Base-by-base conservation (phyloP, 2,113 vertebrate genomes). In the Cheilinus undulatus region DNA sequence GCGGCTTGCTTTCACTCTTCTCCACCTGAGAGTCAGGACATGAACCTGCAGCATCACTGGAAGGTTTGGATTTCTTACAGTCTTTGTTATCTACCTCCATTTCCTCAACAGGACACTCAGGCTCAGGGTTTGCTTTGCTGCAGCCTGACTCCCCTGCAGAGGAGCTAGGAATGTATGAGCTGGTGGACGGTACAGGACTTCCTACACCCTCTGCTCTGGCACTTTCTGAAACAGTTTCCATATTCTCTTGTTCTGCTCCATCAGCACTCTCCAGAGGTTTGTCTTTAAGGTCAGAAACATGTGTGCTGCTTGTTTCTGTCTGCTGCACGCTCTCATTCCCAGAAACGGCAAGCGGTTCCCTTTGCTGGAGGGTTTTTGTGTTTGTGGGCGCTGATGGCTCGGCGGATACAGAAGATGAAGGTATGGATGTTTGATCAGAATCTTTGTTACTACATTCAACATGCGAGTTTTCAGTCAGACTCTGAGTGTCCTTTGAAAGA, bases 1-100 rank as follows among this genome's bases (percentile, higher is more conserved):
- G 15, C 22, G 38, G 78, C 83, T 56, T 0, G 17, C 13, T 7
- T 15, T 89, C 77, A 12, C 52, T 80, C 67, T 89, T 94, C 84
- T 88, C 91, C 61, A 72, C n/a, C 43, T 84, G 89, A 53, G 79
- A 60, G 19, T 92, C 86, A 26, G 46, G 81, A 53, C 20, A 87
- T 20, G 72, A 64, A 68, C 30, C 85, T 10, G 87, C 83, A 5
- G 63, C 19, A 40, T 93, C 92, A 64, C 79, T 87, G 80, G 93
- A 86, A 68, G 86, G 87, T 73, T 36, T 70, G 5, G 85, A 85
- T 34, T 63, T 86, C 62, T 90, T 89, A 87, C 49, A 42, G 68
- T 94, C 93, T 75, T 76, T 72, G 75, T 82, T 58, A 15, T 53
- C 68, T 22, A 62, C 82, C n/a, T 91, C 79, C 0, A 48, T 5